phyloP scores from a whole-genome alignment of 2,797 vertebrate genomes.

The Amblyopsis hoosieri region DNA sequence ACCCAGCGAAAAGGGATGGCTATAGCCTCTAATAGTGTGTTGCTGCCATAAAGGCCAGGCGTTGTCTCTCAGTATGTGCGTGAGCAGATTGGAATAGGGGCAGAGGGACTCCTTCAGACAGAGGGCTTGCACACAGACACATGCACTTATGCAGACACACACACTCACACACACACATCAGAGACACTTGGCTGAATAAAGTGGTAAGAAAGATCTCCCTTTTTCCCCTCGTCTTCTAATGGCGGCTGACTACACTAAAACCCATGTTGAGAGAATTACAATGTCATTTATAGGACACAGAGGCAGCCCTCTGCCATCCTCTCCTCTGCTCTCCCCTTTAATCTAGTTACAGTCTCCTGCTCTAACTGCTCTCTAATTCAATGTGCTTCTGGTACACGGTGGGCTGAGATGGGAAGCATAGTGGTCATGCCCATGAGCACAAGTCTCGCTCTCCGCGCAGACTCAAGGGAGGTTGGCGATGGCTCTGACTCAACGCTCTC shows the following conservation, averaged over 20 bases:
- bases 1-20: constrained; percentile 27
- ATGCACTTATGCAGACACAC: too few species aligned
- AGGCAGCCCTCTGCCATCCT: constrained; percentile 60
- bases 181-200: constrained; percentile 74
- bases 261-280: constrained; percentile 79
- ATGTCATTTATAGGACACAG: constrained; percentile 82
- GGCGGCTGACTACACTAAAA: constrained; percentile 76
- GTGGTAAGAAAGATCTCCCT: constrained; percentile 71
- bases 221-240: constrained; percentile 70
- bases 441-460: constrained; percentile 44
- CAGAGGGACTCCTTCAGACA: constrained; percentile 65
- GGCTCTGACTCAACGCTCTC: constrained; percentile 4
- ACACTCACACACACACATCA: constrained; percentile 51
- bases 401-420: constrained; percentile 46
- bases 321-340: constrained; percentile 65
- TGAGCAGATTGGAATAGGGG: constrained; percentile 53
- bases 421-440: constrained; percentile 47
- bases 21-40: constrained; percentile 41
- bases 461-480: constrained; percentile 26
- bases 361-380: constrained; percentile 72
- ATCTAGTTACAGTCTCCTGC: constrained; percentile 76
- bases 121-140: constrained; percentile 40
- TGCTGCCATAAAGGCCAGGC: constrained; percentile 43
- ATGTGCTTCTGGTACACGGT: constrained; percentile 48
- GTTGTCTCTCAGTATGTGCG: constrained; percentile 55